Base-by-base conservation (phyloP, 1,140 invertebrate genomes). In the Lucilia cuprina region DNA sequence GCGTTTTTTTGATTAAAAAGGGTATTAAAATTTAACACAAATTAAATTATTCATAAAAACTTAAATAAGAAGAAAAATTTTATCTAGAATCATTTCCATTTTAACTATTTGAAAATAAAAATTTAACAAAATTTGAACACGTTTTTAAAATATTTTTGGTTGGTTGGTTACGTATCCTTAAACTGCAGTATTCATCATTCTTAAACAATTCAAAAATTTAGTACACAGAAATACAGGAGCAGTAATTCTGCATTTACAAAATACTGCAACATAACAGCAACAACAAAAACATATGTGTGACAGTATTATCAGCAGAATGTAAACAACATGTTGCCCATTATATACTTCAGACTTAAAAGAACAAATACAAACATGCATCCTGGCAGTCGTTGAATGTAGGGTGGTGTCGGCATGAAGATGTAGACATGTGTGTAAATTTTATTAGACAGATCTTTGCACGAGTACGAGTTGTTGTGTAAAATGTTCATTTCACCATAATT, bases 251-350 rank as follows among this genome's bases (percentile, higher is more conserved):
- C 19, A 70, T 17, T 8, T 21, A 21, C n/a, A 70, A 21, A 60
- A 60, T 17, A 60, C 55, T 60, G 55, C 55, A n/a, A 60, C 55
- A 60, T 14, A 17, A 8, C 13, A 60, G 14, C 13, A 60, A 17
- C 55, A 60, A 60, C 14, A n/a, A n/a, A 17, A 60, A 70, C 65
- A 70, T n/a, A 70, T 70, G 65, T 70, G 65, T 10, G n/a, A 21
- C n/a, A 70, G 65, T 10, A 21, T 70, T 70, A 70, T 70, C 21
- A 9, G 21, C 10, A 70, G 10, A 7, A 21, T 70, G 65, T 70
- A 70, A 70, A 70, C 65, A 60, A 70, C 65, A 70, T 70, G 65
- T 70, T 70, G 65, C 65, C 25, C 65, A 70, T 70, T 70, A 70
- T 70, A 70, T 21, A 70, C 60, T 55, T 55, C 50, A 55, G 50